These are phyloP conservation scores for Amphiprion clarkii DNA, from an alignment of 2,797 vertebrate species.

Conservation along the genomic window DNA sequence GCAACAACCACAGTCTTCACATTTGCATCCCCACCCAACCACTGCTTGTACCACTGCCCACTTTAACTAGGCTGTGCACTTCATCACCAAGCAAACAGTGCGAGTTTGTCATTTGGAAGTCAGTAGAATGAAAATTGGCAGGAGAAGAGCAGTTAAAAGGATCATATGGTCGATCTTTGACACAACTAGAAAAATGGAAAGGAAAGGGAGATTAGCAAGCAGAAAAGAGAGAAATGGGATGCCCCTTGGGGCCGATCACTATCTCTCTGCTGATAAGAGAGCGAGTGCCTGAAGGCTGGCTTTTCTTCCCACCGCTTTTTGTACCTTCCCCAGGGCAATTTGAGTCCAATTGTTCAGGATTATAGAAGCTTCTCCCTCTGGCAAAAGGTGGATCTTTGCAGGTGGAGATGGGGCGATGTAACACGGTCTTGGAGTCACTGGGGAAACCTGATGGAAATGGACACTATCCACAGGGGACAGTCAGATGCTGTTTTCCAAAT, in stretches of 20 bases:
- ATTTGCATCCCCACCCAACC: constrained; percentile 65
- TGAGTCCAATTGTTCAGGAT: constrained; percentile 68
- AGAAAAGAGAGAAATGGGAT: constrained; percentile 65
- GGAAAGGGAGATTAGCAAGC: constrained; percentile 40
- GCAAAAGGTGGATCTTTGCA: constrained; percentile 65
- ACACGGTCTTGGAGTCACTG: constrained; percentile 37
- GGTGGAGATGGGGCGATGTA: constrained; percentile 62
- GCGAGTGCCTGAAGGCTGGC: constrained; percentile 69
- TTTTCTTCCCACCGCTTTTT: constrained; percentile 76
- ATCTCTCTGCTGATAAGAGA: constrained; percentile 74
- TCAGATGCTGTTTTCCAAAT: constrained; percentile 31
- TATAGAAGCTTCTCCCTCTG: constrained; percentile 65
- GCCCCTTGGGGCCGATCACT: constrained; percentile 70
- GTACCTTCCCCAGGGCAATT: constrained; percentile 63
- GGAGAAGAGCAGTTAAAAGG: constrained; percentile 23
- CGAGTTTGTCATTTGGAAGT: constrained; percentile 40
- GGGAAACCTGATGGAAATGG: constrained; percentile 40
- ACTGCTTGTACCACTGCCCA: constrained; percentile 19
- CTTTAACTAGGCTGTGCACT: constrained; percentile 19
- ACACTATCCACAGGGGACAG: constrained; percentile 4
- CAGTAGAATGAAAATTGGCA: constrained; percentile 28
- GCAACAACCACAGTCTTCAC: constrained; percentile 31
- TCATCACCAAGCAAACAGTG: constrained; percentile 16
- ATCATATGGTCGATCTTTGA: constrained; percentile 33
- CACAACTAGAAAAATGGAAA: constrained; percentile 46